phyloP scores from a whole-genome alignment of 1,140 invertebrate genomes.

The Penaeus indicus region DNA sequence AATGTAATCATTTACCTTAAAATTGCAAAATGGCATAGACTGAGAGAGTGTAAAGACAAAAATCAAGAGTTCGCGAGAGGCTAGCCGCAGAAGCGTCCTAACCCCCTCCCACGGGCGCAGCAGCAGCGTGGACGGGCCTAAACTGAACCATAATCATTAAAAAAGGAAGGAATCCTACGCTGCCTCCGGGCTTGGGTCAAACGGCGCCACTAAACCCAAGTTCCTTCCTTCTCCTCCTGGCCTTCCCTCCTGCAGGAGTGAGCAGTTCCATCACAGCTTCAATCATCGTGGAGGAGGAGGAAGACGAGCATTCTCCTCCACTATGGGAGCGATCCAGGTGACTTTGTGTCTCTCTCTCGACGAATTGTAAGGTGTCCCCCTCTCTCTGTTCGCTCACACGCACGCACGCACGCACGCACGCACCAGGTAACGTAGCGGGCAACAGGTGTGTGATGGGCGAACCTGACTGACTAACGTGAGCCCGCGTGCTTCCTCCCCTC shows the following conservation, averaged over 20 bases:
- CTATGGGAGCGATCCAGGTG: conserved; percentile 61
- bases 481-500: not conserved
- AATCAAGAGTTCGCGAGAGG: too few relatives aligned
- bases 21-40: too few relatives aligned
- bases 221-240: conserved; percentile 11
- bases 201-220: not conserved
- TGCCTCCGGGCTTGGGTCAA: too few relatives aligned
- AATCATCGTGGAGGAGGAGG: conserved; percentile 62
- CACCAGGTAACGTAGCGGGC: too few relatives aligned
- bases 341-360: conserved; percentile 19
- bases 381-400: conserved; percentile 5
- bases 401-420: not conserved
- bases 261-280: conserved; percentile 61
- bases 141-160: not conserved
- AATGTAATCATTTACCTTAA: too few relatives aligned
- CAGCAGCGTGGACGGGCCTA: not conserved
- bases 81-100: too few relatives aligned
- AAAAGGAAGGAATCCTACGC: too few relatives aligned
- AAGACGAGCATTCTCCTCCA: conserved; percentile 57
- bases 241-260: conserved; percentile 42
- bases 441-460: too few relatives aligned
- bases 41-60: too few relatives aligned
- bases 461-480: too few relatives aligned
- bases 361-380: not conserved
- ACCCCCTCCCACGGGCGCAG: too few relatives aligned